These are phyloP conservation scores for Cenopis cana DNA, from an alignment of 2,888 invertebrate species.

Conservation along the genomic window DNA sequence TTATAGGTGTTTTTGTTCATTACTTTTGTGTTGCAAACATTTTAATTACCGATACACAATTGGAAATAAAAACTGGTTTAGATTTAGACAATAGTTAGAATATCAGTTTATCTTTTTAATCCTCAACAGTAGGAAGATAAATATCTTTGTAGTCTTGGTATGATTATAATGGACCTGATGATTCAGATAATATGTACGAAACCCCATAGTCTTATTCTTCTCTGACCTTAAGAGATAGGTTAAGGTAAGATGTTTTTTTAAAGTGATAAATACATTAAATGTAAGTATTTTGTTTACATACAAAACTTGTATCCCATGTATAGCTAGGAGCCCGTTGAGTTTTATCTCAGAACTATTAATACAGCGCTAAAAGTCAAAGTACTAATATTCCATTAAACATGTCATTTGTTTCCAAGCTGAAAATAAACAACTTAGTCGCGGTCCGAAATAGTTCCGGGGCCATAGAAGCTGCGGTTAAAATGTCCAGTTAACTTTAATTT, in stretches of 20 bases:
- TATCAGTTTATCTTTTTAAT: too few relatives aligned
- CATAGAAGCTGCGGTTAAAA: conserved; percentile 29
- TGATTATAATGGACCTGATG: background rate
- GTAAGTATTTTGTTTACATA: background rate
- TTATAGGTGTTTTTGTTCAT: background rate
- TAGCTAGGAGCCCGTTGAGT: background rate
- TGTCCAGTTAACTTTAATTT: background rate
- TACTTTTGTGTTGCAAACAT: background rate
- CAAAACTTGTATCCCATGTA: background rate
- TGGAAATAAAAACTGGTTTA: too few relatives aligned
- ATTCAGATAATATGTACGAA: background rate
- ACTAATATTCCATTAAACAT: conserved; percentile 83
- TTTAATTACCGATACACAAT: background rate
- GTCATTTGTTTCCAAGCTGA: conserved; percentile 64
- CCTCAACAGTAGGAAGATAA: too few relatives aligned
- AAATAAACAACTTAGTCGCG: conserved; percentile 40
- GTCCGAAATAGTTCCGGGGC: conserved; percentile 34
- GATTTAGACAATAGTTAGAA: too few relatives aligned
- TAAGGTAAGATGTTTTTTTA: too few relatives aligned
- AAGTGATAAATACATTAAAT: background rate
- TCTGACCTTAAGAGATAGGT: background rate
- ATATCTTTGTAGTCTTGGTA: too few relatives aligned
- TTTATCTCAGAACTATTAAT: conserved; percentile 32
- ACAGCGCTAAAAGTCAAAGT: conserved; percentile 64
- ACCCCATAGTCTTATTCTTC: background rate